Conservation (phyloP, 2,888 invertebrate species). For the Latrodectus hesperus region DNA sequence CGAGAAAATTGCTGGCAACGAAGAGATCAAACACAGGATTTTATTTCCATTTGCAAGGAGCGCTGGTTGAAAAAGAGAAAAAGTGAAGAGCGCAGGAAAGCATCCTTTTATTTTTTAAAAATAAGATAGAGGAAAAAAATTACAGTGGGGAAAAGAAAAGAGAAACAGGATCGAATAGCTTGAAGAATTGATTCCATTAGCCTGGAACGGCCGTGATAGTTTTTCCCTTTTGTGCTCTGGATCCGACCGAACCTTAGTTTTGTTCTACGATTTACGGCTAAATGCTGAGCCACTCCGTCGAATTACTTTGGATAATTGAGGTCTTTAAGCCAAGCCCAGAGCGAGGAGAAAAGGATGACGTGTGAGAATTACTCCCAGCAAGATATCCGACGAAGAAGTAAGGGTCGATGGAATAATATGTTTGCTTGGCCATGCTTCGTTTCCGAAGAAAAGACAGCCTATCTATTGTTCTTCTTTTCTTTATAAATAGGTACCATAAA, state of each 20-base stretch:
- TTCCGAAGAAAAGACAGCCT: not conserved
- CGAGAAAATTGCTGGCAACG: not conserved
- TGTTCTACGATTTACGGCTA: conserved; percentile 50
- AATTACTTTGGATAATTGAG: conserved; percentile 53
- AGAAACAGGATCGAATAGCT: conserved; percentile 22
- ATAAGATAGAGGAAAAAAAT: not conserved
- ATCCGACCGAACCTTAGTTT: conserved; percentile 15
- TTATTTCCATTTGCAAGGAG: conserved; percentile 15
- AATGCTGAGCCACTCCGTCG: conserved; percentile 24
- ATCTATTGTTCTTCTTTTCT: not conserved
- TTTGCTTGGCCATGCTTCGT: not conserved
- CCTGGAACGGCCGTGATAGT: conserved; percentile 32
- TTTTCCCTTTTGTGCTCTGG: conserved; percentile 15
- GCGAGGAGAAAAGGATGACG: conserved; percentile 11
- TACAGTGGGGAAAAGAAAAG: conserved; percentile 8
- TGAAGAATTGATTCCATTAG: conserved; percentile 57
- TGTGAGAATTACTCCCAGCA: conserved; percentile 27
- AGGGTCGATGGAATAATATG: not conserved
- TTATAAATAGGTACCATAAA: not conserved
- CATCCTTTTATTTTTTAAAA: conserved; percentile 31
- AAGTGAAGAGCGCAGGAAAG: not conserved
- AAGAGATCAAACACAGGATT: not conserved
- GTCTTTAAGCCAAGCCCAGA: conserved; percentile 38
- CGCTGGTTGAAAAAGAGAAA: not conserved
- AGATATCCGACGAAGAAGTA: conserved; percentile 1